A percentile compares a stretch with the other conserved stretches of the same genome.
phyloP scores from a whole-genome alignment of 2,888 invertebrate genomes.

The Drosophila infuscata region DNA sequence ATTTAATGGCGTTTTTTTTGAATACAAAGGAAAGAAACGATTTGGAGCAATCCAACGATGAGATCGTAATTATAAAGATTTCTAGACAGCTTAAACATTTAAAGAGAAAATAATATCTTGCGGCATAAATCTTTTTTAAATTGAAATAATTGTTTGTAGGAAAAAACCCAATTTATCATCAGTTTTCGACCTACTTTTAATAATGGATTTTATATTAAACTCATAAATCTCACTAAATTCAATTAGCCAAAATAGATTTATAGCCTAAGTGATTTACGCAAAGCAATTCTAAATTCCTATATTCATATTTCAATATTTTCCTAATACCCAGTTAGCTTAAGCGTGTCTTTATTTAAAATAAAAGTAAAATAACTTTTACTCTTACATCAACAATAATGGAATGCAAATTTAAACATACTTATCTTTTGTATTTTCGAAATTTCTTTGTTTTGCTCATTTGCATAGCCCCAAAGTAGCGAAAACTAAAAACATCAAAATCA shows the following conservation, averaged over 20 bases:
- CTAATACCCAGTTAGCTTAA: not conserved
- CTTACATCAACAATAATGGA: slow-evolving; percentile 53
- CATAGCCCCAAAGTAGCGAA: slow-evolving; percentile 48
- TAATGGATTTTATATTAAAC: slow-evolving; percentile 29
- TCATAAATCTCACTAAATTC: slow-evolving; percentile 35
- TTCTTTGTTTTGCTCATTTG: slow-evolving; percentile 55
- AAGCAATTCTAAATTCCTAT: not conserved
- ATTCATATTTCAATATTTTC: not conserved
- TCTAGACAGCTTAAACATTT: not conserved
- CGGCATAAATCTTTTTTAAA: not conserved
- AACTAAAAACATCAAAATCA: slow-evolving; percentile 16
- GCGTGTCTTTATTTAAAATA: slow-evolving; percentile 3
- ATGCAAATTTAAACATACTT: slow-evolving; percentile 56
- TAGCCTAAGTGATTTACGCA: slow-evolving; percentile 19
- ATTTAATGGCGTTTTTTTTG: not conserved
- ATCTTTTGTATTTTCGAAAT: slow-evolving; percentile 58
- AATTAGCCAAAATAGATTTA: slow-evolving; percentile 10
- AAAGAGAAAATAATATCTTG: not conserved
- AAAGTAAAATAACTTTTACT: slow-evolving; percentile 72
- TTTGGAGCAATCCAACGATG: not conserved
- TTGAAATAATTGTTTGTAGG: not conserved
- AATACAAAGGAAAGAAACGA: not conserved
- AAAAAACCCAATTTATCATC: not conserved
- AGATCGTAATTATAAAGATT: not conserved
- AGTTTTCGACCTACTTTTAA: slow-evolving; percentile 12